phyloP scores from a whole-genome alignment of 1,140 invertebrate species.

The Ceratosolen solmsi region DNA sequence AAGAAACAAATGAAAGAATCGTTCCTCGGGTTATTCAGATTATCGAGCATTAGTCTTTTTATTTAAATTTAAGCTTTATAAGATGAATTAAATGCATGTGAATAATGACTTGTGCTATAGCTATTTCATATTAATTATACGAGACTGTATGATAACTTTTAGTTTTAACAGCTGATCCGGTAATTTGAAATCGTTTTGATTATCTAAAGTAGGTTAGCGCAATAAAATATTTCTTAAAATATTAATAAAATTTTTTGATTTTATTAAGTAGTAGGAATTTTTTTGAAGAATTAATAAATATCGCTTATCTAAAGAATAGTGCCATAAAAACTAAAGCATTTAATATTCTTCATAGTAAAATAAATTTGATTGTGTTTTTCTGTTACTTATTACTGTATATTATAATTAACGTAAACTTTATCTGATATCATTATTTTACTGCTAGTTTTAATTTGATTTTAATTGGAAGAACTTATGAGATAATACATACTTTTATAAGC shows the following conservation, averaged over 20 bases:
- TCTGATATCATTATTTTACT: neutral
- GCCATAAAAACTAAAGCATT: neutral
- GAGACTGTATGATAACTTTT: neutral
- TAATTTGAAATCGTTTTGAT: neutral
- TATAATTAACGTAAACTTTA: neutral
- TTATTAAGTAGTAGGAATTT: too few species aligned
- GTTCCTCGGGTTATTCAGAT: conserved; percentile 28
- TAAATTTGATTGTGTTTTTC: neutral
- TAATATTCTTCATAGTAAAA: neutral
- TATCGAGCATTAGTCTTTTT: conserved; percentile 27
- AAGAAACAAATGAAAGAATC: conserved; percentile 25
- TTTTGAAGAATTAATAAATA: too few species aligned
- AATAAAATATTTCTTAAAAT: neutral
- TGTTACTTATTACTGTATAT: neutral
- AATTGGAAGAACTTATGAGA: neutral
- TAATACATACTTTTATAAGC: neutral
- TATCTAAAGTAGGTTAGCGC: neutral
- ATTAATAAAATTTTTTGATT: too few species aligned
- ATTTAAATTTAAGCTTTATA: conserved; percentile 6
- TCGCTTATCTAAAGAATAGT: too few species aligned
- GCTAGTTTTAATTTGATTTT: neutral
- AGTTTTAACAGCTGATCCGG: neutral
- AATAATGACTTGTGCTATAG: too few species aligned
- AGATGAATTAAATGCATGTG: neutral
- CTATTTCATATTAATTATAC: neutral